Evolutionary conservation across 2,888 invertebrate genomes (phyloP), one percentile per base, ranked within the genome.

Genomic region (Apotomis betuletana): DNA sequence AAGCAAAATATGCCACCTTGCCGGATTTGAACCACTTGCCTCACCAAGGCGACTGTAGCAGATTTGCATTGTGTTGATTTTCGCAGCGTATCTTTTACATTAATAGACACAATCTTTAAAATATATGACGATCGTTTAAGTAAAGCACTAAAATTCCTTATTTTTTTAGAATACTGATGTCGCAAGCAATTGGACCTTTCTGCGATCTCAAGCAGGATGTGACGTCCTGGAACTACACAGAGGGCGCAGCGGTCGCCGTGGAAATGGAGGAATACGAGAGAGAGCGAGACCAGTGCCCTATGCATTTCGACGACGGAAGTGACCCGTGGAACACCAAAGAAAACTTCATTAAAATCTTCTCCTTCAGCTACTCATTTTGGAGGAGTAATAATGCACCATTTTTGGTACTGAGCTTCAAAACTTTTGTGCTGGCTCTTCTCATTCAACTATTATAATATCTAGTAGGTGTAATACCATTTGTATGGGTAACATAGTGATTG

Each of bases 211-310:
- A 95, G 69, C 99, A 99, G 92, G 97, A 97, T 80, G 98, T 99
- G 0, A 95, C 96, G 0, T 98, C 98, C 60, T 97, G 95, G 94
- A 97, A 97, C 87, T 96, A 97, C 81, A 96, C 97, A 0, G 97
- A 98, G 85, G 99, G 99, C 67, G 99, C 99, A 15, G 97, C 98
- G 61, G 98, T 99, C 75, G 96, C 97, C 57, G 90, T 99, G 15
- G 96, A 97, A 82, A 96, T 99, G 95, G 95, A 96, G 77, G 99
- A 98, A 90, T 97, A 97, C 82, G 98, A 98, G 89, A 94, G 98
- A 91, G 97, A 98, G 90, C 95, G 98, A 79, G 99, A 99, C 92
- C 97, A 98, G 83, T 99, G 99, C 87, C 99, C 99, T 0, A 99
- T 99, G 98, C 96, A 97, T 86, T 99, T 99, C 84, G 98, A 99